A percentile compares a stretch with the other conserved stretches of the same genome.
Evolutionary conservation across 2,888 invertebrate genomes (phyloP).

Genomic region (Dermolepida albohirtum): DNA sequence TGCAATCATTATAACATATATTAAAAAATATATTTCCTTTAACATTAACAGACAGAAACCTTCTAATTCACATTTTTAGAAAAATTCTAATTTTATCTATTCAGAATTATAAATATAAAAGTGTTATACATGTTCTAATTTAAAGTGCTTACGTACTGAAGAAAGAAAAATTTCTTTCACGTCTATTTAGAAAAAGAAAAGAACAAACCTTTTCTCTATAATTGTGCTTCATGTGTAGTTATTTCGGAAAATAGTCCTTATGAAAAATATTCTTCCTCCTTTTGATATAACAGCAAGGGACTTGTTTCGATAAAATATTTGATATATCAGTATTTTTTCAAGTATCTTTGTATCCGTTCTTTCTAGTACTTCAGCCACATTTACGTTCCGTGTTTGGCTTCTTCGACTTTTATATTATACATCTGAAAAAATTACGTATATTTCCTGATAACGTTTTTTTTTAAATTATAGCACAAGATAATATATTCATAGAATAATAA

Average conservation of each 20-base stretch:
- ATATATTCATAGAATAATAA: too few relatives aligned
- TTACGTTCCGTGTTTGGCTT: constrained; percentile 8
- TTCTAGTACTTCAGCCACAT: constrained; percentile 15
- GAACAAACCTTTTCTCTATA: constrained; percentile 23
- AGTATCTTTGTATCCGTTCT: constrained; percentile 6
- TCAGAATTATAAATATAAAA: constrained; percentile 6
- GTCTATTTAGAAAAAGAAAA: constrained; percentile 7
- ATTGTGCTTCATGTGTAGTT: constrained; percentile 12
- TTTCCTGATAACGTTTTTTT: too few relatives aligned
- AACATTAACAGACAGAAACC: constrained; percentile 17
- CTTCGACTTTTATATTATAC: constrained; percentile 14
- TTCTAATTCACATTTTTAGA: constrained; percentile 19
- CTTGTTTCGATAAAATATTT: constrained; percentile 15
- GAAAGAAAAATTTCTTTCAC: neutral
- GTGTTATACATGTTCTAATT: neutral
- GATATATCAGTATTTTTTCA: constrained; percentile 18
- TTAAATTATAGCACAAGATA: too few relatives aligned
- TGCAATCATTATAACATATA: too few relatives aligned
- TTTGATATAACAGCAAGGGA: constrained; percentile 15
- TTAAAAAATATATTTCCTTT: constrained; percentile 17
- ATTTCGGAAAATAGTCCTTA: constrained; percentile 17
- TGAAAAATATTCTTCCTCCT: constrained; percentile 10
- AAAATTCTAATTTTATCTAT: constrained; percentile 6
- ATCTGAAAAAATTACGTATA: constrained; percentile 8
- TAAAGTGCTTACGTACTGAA: constrained; percentile 17